Evolutionary conservation across 2,888 invertebrate genomes (phyloP).

Genomic region (Agrochola litura): DNA sequence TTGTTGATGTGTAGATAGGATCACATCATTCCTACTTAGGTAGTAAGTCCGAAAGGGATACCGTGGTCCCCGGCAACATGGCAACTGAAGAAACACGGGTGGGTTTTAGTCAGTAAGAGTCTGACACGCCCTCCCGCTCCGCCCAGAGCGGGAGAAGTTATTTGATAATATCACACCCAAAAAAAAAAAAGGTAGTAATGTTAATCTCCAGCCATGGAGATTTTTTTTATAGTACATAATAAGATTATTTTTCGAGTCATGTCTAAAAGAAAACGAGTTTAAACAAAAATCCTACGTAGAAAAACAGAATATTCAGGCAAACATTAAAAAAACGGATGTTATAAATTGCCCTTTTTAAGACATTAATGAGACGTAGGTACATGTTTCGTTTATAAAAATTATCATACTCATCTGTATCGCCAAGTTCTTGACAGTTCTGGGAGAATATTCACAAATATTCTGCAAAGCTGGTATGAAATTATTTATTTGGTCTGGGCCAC

Average conservation of each 20-base stretch:
- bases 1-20: no score
- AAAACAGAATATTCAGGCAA: background rate
- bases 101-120: no score
- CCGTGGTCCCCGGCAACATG: no score
- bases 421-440: constrained; percentile 9
- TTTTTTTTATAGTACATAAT: background rate
- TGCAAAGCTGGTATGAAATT: constrained; percentile 26
- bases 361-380: constrained; percentile 25
- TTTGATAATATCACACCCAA: no score
- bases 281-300: background rate
- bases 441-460: constrained; percentile 19
- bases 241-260: background rate
- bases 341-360: constrained; percentile 30
- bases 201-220: background rate
- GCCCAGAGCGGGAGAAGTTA: no score
- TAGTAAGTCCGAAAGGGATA: no score
- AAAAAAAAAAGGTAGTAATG: no score
- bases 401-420: constrained; percentile 25
- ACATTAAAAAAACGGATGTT: constrained; percentile 8
- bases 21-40: no score
- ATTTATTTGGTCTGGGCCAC: constrained; percentile 22
- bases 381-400: constrained; percentile 45
- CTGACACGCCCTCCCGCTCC: no score
- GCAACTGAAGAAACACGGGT: no score
- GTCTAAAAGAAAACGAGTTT: background rate